Conservation (phyloP, 2,888 invertebrate genomes). For the Eristalis pertinax region DNA sequence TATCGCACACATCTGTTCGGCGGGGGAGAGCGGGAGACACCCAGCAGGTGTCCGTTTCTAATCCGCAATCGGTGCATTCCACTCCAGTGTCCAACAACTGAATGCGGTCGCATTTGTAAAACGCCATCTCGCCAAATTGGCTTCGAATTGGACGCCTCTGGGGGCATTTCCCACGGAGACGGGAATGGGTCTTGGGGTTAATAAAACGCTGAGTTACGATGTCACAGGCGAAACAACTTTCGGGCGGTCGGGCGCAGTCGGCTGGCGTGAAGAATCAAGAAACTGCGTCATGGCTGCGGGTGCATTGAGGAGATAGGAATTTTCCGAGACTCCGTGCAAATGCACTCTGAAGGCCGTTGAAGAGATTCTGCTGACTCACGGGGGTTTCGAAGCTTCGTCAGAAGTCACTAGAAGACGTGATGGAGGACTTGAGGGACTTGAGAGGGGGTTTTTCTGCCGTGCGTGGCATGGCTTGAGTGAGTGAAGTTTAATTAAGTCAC, state of each 20-base stretch:
- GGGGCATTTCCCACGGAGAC: constrained; percentile 26
- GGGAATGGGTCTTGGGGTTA: constrained; percentile 4
- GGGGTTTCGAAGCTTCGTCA: background rate
- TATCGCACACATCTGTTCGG: background rate
- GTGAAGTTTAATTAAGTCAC: no score
- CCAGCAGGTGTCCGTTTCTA: constrained; percentile 34
- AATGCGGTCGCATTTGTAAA: constrained; percentile 43
- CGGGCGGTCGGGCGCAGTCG: background rate
- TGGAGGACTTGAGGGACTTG: no score
- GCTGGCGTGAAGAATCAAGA: no score
- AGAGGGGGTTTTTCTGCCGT: no score
- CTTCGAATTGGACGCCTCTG: constrained; percentile 16
- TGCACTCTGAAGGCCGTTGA: background rate
- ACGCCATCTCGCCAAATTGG: constrained; percentile 21
- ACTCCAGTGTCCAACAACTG: constrained; percentile 1
- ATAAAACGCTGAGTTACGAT: background rate
- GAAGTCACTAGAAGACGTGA: no score
- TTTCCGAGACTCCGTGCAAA: background rate
- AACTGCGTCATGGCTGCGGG: background rate
- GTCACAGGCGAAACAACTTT: constrained; percentile 25
- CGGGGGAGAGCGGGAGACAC: background rate
- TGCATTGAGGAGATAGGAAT: background rate
- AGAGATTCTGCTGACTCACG: background rate
- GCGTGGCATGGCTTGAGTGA: no score
- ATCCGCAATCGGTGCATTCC: constrained; percentile 20